Evolutionary conservation across 2,113 vertebrate species (phyloP), one percentile per base, ranked within the genome.

Genomic region (Lampris megalopsis): DNA sequence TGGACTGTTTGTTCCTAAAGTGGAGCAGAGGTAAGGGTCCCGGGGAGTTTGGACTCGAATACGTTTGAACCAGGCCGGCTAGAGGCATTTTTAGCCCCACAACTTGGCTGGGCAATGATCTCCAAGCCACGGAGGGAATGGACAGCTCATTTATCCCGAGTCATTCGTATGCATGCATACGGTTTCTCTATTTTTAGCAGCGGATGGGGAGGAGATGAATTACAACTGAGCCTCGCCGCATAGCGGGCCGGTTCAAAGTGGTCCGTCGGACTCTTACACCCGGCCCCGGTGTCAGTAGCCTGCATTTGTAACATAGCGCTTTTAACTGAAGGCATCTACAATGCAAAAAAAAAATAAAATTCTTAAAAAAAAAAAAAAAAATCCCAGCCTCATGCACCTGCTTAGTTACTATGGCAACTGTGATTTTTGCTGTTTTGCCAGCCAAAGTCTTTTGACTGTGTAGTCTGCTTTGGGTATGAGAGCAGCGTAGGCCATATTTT

Each of bases 361-460:
- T 24, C 24, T 24, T 24, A 24, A 24, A 24, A 24, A 24, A 24
- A 24, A 0, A 79, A 66, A 80, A 68, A 59, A 77, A 69, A 59
- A 50, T 73, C 73, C 85, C 86, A 47, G 42, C 49, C 58, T 83
- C 86, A 86, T 93, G 92, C 91, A 92, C 81, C 81, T 83, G 83
- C 70, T 71, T 68, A 41, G 82, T 85, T 82, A 76, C 87, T 85
- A 92, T 80, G 86, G 84, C 71, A 87, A 87, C 77, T 13, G 69
- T 40, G 69, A 77, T 81, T 78, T 24, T 85, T 68, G 57, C 61
- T 69, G 71, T 68, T 42, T 53, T 45, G 52, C 62, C 50, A 48
- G 11, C 36, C 58, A 56, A 60, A 76, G 60, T 79, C 63, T 49
- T 77, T 64, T 71, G 43, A 82, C 62, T 48, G 63, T 75, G 77